Evolutionary conservation across 2,113 vertebrate genomes (phyloP).

Genomic region (Grantiella picta): DNA sequence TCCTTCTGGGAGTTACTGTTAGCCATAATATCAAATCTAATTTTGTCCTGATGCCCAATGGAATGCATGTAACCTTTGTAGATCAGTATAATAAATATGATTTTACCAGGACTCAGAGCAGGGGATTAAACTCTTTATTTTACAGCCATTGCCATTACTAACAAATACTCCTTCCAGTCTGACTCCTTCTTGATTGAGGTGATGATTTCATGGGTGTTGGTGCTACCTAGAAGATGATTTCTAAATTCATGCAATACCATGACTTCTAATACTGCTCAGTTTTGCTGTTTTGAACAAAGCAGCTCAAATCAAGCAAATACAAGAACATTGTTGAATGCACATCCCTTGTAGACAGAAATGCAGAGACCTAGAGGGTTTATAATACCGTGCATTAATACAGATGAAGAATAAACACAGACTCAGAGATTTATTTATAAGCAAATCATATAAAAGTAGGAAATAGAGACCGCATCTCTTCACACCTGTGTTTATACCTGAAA

Average conservation of each 20-base stretch:
- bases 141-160: neutral
- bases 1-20: conserved; percentile 11
- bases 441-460: neutral
- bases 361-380: neutral
- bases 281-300: neutral
- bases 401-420: neutral
- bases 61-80: conserved; percentile 48
- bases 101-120: neutral
- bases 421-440: neutral
- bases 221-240: neutral
- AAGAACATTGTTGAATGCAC: neutral
- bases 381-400: neutral
- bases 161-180: neutral
- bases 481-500: neutral
- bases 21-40: conserved; percentile 23
- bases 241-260: neutral
- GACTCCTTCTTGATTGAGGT: neutral
- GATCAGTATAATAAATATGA: neutral
- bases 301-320: neutral
- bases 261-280: neutral
- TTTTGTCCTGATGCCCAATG: conserved; percentile 29
- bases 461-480: neutral
- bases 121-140: neutral
- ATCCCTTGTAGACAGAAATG: neutral
- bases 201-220: neutral